Conservation (phyloP, 1,140 invertebrate species). For the Tetraneura akinire region DNA sequence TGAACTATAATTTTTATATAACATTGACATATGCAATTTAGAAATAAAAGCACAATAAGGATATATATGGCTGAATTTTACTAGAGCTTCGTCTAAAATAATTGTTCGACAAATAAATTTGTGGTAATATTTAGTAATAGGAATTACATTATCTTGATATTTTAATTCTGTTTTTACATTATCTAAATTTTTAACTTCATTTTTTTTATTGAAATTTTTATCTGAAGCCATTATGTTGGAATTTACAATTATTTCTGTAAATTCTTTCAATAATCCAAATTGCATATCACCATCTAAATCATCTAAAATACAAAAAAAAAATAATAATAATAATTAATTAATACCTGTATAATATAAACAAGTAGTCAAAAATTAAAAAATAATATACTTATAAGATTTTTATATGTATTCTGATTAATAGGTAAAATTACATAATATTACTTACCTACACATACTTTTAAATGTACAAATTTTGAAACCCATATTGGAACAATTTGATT, state of each 20-base stretch:
- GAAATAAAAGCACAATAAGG: conserved; percentile 26
- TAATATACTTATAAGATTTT: no score
- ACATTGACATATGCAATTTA: conserved; percentile 6
- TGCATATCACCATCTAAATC: not conserved
- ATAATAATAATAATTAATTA: not conserved
- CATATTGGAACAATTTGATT: conserved; percentile 23
- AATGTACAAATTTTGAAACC: conserved; percentile 44
- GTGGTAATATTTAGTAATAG: not conserved
- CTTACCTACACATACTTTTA: conserved; percentile 34
- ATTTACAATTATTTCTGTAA: conserved; percentile 30
- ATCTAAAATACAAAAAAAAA: conserved; percentile 20
- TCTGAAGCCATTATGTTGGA: not conserved
- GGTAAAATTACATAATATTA: no score
- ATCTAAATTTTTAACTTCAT: not conserved
- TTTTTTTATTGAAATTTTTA: not conserved
- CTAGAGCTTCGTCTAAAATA: not conserved
- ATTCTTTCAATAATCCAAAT: conserved; percentile 28
- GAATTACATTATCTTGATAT: not conserved
- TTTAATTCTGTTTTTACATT: not conserved
- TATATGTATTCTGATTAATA: no score
- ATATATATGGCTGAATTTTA: conserved; percentile 24
- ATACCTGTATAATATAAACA: no score
- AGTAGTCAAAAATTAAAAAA: no score
- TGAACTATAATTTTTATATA: not conserved
- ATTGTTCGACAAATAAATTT: conserved; percentile 33